A percentile compares a stretch with the other conserved stretches of the same genome.
phyloP scores from a whole-genome alignment of 1,140 invertebrate genomes.

The Ditylenchus dipsaci region DNA sequence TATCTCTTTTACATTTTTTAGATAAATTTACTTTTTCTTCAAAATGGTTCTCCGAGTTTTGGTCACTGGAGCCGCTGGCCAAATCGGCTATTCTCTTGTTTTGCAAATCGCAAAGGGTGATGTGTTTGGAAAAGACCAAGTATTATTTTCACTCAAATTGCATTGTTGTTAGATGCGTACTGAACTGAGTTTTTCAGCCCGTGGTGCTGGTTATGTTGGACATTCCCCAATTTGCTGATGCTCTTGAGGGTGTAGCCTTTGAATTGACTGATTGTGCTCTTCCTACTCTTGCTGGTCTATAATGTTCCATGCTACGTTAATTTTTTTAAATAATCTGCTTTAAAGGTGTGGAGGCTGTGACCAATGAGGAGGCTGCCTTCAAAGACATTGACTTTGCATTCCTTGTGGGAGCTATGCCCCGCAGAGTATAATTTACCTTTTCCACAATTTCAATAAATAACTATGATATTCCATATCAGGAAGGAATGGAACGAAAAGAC shows the following conservation, averaged over 20 bases:
- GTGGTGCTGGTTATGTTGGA: constrained; percentile 86
- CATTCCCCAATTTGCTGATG: constrained; percentile 87
- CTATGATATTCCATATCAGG: constrained; percentile 59
- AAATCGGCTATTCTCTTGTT: constrained; percentile 90
- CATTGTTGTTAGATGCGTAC: constrained; percentile 30
- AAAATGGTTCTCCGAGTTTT: constrained; percentile 71
- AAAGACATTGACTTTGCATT: constrained; percentile 95
- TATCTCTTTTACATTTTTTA: too few species aligned
- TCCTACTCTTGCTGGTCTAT: constrained; percentile 70
- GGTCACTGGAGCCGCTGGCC: constrained; percentile 87
- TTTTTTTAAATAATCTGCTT: too few species aligned
- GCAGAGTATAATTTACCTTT: constrained; percentile 60
- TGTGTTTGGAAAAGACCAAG: constrained; percentile 76
- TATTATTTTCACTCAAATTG: constrained; percentile 3
- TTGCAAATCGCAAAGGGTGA: constrained; percentile 78
- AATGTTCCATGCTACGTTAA: neutral
- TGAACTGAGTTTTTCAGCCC: constrained; percentile 60
- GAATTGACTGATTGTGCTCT: constrained; percentile 92
- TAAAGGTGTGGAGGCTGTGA: constrained; percentile 76
- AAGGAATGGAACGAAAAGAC: constrained; percentile 99
- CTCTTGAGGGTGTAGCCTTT: constrained; percentile 92
- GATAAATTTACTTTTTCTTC: neutral
- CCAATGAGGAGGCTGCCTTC: constrained; percentile 80
- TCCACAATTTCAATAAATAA: too few species aligned
- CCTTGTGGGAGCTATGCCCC: constrained; percentile 94